These are phyloP conservation scores for Drosophila mimica DNA, from an alignment of 2,888 invertebrate genomes.

Conservation along the genomic window DNA sequence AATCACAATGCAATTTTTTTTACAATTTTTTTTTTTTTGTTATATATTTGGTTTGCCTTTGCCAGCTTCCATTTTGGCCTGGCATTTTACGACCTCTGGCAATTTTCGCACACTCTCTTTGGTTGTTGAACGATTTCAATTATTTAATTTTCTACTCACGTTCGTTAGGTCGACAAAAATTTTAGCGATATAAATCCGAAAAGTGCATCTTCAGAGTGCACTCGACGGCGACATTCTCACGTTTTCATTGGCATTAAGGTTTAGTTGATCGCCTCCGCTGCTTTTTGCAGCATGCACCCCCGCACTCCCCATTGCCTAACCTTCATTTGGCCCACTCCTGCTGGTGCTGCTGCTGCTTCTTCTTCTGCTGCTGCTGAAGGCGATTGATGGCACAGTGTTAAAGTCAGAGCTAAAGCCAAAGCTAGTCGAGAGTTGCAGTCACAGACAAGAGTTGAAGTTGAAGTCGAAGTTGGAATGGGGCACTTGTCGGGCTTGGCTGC, in stretches of 20 bases:
- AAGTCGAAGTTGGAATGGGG: constrained; percentile 20
- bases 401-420: constrained; percentile 36
- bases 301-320: neutral
- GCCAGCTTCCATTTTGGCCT: constrained; percentile 49
- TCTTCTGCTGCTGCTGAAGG: constrained; percentile 23
- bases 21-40: constrained; percentile 1
- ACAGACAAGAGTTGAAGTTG: constrained; percentile 25
- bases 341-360: constrained; percentile 8
- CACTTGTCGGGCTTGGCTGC: constrained; percentile 62
- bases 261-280: constrained; percentile 62
- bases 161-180: constrained; percentile 68
- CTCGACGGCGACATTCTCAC: constrained; percentile 74
- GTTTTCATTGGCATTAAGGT: constrained; percentile 79
- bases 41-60: neutral
- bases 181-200: constrained; percentile 65
- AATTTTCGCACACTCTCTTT: constrained; percentile 65
- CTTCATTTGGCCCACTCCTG: constrained; percentile 61
- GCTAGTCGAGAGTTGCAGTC: constrained; percentile 28
- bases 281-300: neutral
- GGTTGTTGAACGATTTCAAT: constrained; percentile 67
- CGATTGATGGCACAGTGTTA: constrained; percentile 65
- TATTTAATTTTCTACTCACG: constrained; percentile 81
- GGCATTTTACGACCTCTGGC: constrained; percentile 64
- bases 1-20: constrained; percentile 74
- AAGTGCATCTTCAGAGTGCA: constrained; percentile 73